Evolutionary conservation across 2,797 vertebrate species (phyloP), one percentile per base, ranked within the genome.

Genomic region (Staurois parvus): DNA sequence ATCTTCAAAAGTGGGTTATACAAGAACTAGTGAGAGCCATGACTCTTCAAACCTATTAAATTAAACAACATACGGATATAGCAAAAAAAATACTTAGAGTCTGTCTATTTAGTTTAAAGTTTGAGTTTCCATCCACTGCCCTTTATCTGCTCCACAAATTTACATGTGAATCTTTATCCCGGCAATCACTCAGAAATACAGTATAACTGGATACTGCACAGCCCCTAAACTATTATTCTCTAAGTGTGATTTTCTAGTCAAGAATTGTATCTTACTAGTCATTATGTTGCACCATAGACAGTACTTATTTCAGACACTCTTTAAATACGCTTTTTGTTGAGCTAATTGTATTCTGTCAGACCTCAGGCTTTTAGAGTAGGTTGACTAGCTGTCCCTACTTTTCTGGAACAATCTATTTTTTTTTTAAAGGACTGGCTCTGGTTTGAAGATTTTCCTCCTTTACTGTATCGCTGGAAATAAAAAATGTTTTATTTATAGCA

Each of bases 401-500:
- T 59, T 59, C 52, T 1, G 52, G 6, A 59, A 7, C 21, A 24
- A 19, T 59, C 21, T 7, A 24, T 12, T 6, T 24, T 59, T 24
- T 59, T 59, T 59, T 4, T 9, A 8, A 24, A 59, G 52, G 2
- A 19, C 5, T 21, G 21, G 24, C 4, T 19, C 52, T 59, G 21
- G 52, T 12, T 59, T 59, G 24, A 59, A 17, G 1, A 9, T 59
- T 59, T 59, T 59, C 52, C 19, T 59, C 52, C 21, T 7, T 24
- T 59, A 59, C 21, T 24, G 52, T 59, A 59, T 24, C 21, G 6
- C 21, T 59, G 21, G 21, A 59, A 59, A 59, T 59, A 5, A n/a
- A n/a, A 59, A 59, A 59, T 59, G 52, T 59, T 59, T 59, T 59
- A 59, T 59, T 59, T 59, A 24, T 59, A 59, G 52, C 52, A 59